Evolutionary conservation across 2,113 vertebrate species (phyloP).

Genomic region (Nyctibius bracteatus): DNA sequence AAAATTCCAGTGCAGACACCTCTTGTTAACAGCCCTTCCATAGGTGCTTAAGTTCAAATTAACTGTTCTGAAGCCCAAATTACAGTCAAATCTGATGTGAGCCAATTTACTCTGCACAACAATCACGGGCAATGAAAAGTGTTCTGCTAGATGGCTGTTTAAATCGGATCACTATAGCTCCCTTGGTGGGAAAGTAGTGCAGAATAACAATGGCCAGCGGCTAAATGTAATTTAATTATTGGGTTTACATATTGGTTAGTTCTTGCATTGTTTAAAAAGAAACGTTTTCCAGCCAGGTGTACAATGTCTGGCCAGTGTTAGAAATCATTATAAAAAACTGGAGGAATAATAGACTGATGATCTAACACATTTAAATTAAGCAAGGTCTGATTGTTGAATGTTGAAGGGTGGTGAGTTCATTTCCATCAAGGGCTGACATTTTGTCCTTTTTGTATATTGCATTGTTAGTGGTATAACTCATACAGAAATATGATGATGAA

Average conservation of each 20-base stretch:
- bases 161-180: slow-evolving; percentile 38
- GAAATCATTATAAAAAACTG: slow-evolving; percentile 20
- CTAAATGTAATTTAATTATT: slow-evolving; percentile 69
- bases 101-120: slow-evolving; percentile 45
- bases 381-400: neutral
- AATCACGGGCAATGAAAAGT: slow-evolving; percentile 42
- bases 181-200: neutral
- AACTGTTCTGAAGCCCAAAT: slow-evolving; percentile 64
- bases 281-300: slow-evolving; percentile 41
- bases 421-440: neutral
- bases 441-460: slow-evolving; percentile 33
- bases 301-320: neutral
- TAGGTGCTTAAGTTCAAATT: slow-evolving; percentile 65
- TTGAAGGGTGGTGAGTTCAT: slow-evolving; percentile 12
- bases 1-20: slow-evolving; percentile 6
- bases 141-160: slow-evolving; percentile 44
- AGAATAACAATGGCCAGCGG: slow-evolving; percentile 34
- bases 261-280: slow-evolving; percentile 61
- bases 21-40: slow-evolving; percentile 41
- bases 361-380: slow-evolving; percentile 24
- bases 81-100: slow-evolving; percentile 64
- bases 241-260: slow-evolving; percentile 19
- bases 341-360: slow-evolving; percentile 1
- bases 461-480: neutral
- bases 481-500: slow-evolving; percentile 8